Conservation (phyloP, 2,113 vertebrate genomes). For the Anhinga rufa region DNA sequence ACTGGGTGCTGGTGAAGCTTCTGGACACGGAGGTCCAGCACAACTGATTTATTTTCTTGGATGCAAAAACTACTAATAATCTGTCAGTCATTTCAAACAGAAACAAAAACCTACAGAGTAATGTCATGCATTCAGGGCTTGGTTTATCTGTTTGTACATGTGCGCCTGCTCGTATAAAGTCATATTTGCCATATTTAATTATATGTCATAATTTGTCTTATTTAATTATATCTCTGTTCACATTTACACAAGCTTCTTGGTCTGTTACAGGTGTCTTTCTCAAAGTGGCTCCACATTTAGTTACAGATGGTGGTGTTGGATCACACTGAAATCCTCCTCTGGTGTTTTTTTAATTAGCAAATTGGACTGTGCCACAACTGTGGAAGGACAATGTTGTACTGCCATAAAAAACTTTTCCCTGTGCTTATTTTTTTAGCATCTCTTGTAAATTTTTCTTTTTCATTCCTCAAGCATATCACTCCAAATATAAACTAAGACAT, state of each 20-base stretch:
- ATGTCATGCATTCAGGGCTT: neutral
- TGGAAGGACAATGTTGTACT: neutral
- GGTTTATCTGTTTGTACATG: neutral
- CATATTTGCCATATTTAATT: neutral
- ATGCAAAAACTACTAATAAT: neutral
- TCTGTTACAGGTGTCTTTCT: neutral
- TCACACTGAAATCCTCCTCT: neutral
- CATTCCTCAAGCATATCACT: neutral
- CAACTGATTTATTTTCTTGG: neutral
- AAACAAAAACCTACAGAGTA: neutral
- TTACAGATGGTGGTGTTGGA: accelerated
- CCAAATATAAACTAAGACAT: neutral
- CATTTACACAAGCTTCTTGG: neutral
- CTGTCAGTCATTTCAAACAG: neutral
- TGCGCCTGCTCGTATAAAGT: neutral
- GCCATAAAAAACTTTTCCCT: neutral
- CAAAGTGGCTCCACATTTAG: neutral
- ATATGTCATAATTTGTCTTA: no score
- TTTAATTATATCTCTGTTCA: neutral
- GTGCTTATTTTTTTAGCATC: neutral
- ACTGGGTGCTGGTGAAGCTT: neutral
- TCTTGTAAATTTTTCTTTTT: neutral
- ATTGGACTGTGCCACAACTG: neutral
- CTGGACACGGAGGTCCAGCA: neutral
- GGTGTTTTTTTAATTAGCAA: neutral